Percentiles rank a stretch among this genome's conserved stretches.
These are phyloP conservation scores for Eucidaris tribuloides DNA, from an alignment of 35 echinoderm and acorn worm genomes.

Conservation along the genomic window DNA sequence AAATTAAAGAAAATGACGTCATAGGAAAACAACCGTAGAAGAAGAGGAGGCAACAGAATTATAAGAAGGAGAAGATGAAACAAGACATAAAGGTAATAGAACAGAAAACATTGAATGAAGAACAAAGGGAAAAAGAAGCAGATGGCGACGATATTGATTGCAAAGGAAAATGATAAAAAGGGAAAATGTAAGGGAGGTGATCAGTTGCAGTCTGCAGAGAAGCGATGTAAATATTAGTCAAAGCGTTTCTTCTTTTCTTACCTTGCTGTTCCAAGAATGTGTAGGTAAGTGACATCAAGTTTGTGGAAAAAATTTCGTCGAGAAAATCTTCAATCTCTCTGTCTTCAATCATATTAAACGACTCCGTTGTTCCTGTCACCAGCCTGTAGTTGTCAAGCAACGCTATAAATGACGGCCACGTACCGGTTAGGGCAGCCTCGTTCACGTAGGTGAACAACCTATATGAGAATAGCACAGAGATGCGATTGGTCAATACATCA, in stretches of 20 bases:
- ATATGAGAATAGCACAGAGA: no score
- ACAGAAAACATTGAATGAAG: no score
- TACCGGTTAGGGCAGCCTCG: not conserved
- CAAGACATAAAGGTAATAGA: no score
- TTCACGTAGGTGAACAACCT: not conserved
- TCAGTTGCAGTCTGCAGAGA: not conserved
- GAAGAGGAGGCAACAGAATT: no score
- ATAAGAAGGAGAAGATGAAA: no score
- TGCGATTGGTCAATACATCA: no score
- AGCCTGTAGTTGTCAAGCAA: not conserved
- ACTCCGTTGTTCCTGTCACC: not conserved
- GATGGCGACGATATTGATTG: no score
- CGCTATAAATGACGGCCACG: not conserved
- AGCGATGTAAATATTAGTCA: not conserved
- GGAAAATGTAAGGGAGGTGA: not conserved
- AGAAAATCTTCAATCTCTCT: not conserved
- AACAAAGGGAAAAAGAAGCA: no score
- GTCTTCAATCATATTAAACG: not conserved
- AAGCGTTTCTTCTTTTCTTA: not conserved
- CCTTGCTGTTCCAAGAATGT: constrained; percentile 42
- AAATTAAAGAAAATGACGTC: no score
- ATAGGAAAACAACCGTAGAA: no score
- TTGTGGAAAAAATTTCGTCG: constrained; percentile 38
- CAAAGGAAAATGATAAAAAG: not conserved
- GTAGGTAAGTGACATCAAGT: constrained; percentile 50